These are phyloP conservation scores for Alentia gelatinosa DNA, from an alignment of 2,888 invertebrate species.

Conservation along the genomic window DNA sequence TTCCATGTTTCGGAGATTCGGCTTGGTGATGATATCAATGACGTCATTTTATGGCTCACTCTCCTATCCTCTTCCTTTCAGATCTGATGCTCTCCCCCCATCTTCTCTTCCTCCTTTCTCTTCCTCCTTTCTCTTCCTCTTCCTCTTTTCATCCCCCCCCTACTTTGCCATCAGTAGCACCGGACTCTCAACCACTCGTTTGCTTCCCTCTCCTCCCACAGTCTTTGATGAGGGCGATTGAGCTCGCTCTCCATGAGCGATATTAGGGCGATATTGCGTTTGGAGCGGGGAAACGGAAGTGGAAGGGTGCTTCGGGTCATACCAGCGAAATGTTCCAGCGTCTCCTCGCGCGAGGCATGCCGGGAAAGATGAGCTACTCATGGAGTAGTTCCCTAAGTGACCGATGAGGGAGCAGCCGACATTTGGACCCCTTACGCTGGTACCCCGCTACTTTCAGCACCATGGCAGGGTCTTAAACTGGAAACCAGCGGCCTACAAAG, in stretches of 20 bases:
- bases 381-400: neutral
- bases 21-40: neutral
- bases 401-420: neutral
- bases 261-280: slow-evolving; percentile 7
- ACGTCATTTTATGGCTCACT: neutral
- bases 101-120: too few species aligned
- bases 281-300: too few species aligned
- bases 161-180: neutral
- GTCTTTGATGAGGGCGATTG: neutral
- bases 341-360: neutral
- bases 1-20: neutral
- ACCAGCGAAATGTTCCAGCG: neutral
- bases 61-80: neutral
- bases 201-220: neutral
- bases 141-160: neutral
- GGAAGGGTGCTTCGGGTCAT: neutral
- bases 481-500: neutral
- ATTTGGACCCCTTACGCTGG: neutral
- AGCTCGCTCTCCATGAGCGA: neutral
- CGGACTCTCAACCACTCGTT: neutral
- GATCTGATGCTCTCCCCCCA: too few species aligned
- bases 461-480: neutral
- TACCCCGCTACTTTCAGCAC: neutral
- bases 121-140: too few species aligned
- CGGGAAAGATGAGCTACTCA: neutral